Percentiles rank a stretch among this genome's conserved stretches.
Conservation (phyloP, 2,888 invertebrate species). For the Andricus curvator region DNA sequence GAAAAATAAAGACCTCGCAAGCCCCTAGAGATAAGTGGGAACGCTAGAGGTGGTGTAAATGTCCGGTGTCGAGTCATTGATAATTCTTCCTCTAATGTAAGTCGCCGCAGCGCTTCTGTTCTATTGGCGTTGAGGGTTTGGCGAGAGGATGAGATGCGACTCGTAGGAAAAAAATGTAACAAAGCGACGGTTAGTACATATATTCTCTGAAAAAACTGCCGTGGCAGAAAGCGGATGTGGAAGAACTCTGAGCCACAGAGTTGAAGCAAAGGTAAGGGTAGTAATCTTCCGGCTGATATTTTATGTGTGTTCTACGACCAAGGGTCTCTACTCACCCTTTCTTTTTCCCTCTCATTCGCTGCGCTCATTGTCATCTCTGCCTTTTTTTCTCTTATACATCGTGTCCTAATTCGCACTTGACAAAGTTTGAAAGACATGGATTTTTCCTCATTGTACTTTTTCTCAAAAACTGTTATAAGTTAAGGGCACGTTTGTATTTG, state of each 20-base stretch:
- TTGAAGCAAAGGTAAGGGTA: conserved; percentile 63
- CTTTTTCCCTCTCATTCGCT: neutral
- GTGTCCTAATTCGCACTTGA: neutral
- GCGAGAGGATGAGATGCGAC: conserved; percentile 28
- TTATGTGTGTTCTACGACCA: conserved; percentile 71
- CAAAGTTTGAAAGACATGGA: neutral
- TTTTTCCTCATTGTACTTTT: too few relatives aligned
- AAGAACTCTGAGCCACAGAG: conserved; percentile 59
- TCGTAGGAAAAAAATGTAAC: conserved; percentile 58
- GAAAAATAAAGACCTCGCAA: neutral
- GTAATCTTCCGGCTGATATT: conserved; percentile 76
- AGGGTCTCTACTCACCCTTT: conserved; percentile 56
- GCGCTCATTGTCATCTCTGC: neutral
- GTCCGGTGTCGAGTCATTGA: conserved; percentile 1
- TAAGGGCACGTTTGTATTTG: too few relatives aligned
- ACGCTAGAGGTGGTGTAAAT: neutral
- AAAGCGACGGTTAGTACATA: conserved; percentile 71
- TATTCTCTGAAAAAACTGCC: conserved; percentile 68
- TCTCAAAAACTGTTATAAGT: too few relatives aligned
- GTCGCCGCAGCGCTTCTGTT: neutral
- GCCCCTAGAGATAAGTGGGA: neutral
- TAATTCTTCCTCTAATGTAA: neutral
- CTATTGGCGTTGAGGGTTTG: neutral
- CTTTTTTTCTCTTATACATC: neutral
- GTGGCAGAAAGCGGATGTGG: conserved; percentile 67